Evolutionary conservation across 2,888 invertebrate species (phyloP), one percentile per base, ranked within the genome.

Genomic region (Drosophila cracens): DNA sequence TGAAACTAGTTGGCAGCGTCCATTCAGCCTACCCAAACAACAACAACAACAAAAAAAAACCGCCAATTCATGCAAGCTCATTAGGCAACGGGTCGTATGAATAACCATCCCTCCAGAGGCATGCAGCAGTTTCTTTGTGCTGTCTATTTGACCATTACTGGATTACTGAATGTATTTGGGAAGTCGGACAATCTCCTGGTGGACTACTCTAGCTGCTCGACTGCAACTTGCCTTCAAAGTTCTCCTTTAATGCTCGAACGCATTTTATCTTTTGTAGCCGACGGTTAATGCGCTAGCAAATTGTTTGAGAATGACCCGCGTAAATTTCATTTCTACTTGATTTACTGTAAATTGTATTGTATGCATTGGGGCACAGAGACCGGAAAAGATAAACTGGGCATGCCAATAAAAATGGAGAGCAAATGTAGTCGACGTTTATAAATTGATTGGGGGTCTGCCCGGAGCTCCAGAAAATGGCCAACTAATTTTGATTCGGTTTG

Each of bases 271-370:
- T 77, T 77, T 81, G 89, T 81, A 59, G 78, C 62, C 73, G 46
- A 54, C 61, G 65, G 70, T 60, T 81, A 81, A 81, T 81, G 79
- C 80, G 49, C 74, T 81, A 83, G 89, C 85, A 85, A 87, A 89
- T 87, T 85, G 83, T 81, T 89, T 71, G 82, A 74, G 87, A 81
- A 87, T 90, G 87, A 87, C 89, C 87, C 90, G 87, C 87, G 88
- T 88, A 89, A 87, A 78, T 86, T 83, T 79, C 60, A 72, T 67
- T 78, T 74, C 74, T 78, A 70, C 72, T 87, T 87, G 87, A 90
- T 90, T 86, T 90, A 83, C 88, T 88, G 79, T 79, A 79, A 83
- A 88, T 88, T 83, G 83, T 83, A 81, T 83, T 83, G 72, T 58
- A 56, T 40, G 43, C 31, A 40, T 48, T 25, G 29, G 46, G 49